These are phyloP conservation scores for Philereme vetulata DNA, from an alignment of 2,888 invertebrate genomes.

Conservation along the genomic window DNA sequence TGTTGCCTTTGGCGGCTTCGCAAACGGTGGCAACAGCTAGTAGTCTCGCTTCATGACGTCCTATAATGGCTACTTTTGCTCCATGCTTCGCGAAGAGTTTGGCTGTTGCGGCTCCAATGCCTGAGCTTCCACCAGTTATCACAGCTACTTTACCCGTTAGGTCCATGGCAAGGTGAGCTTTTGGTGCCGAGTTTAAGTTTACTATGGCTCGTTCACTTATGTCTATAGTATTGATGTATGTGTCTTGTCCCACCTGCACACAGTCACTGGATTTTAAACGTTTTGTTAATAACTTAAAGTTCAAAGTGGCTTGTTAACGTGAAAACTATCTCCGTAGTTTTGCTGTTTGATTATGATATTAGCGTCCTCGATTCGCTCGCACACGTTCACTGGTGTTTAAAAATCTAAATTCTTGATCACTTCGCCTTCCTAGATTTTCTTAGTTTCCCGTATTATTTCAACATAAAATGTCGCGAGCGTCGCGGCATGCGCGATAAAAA, in stretches of 20 bases:
- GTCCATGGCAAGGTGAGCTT: slow-evolving; percentile 44
- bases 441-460: too few relatives aligned
- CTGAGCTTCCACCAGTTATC: slow-evolving; percentile 65
- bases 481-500: too few relatives aligned
- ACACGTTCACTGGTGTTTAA: too few relatives aligned
- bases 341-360: too few relatives aligned
- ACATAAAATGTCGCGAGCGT: too few relatives aligned
- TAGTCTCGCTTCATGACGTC: slow-evolving; percentile 57
- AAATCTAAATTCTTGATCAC: too few relatives aligned
- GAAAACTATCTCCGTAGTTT: too few relatives aligned
- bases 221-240: too few relatives aligned
- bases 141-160: slow-evolving; percentile 60
- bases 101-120: slow-evolving; percentile 65
- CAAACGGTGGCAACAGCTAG: slow-evolving; percentile 52
- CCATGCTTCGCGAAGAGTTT: slow-evolving; percentile 59
- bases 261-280: background rate
- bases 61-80: slow-evolving; percentile 55
- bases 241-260: background rate
- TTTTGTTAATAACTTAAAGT: background rate
- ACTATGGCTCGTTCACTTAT: too few relatives aligned
- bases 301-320: background rate
- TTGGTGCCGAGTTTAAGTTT: too few relatives aligned
- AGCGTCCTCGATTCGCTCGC: too few relatives aligned
- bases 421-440: too few relatives aligned
- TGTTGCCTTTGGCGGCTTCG: slow-evolving; percentile 46